phyloP scores from a whole-genome alignment of 2,797 vertebrate species.

The Schizopygopsis malacanthus region DNA sequence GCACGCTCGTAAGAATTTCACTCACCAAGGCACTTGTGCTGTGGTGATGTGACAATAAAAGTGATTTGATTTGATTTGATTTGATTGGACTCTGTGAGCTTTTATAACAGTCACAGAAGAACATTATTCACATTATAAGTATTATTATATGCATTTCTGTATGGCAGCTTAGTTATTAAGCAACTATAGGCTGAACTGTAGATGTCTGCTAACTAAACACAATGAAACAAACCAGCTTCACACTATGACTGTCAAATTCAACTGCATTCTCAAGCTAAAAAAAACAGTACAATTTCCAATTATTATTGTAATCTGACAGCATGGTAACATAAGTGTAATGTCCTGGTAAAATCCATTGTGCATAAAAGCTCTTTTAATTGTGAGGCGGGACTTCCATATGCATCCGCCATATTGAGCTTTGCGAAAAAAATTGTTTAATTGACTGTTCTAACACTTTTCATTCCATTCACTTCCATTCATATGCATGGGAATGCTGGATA shows the following conservation, averaged over 20 bases:
- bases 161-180: neutral
- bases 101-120: neutral
- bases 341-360: neutral
- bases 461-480: neutral
- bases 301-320: neutral
- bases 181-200: neutral
- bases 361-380: neutral
- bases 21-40: no score
- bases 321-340: neutral
- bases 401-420: neutral
- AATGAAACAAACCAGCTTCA: neutral
- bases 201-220: neutral
- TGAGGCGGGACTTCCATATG: neutral
- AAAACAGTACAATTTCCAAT: neutral
- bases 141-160: neutral
- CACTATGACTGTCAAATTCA: neutral
- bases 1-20: no score
- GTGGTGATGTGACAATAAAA: no score
- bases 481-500: neutral
- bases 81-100: neutral
- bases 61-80: no score
- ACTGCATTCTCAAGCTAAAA: neutral
- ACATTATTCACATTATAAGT: neutral
- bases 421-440: neutral
- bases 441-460: neutral